A percentile compares a stretch with the other conserved stretches of the same genome.
Conservation (phyloP, 2,113 vertebrate species). For the Amphiprion percula region DNA sequence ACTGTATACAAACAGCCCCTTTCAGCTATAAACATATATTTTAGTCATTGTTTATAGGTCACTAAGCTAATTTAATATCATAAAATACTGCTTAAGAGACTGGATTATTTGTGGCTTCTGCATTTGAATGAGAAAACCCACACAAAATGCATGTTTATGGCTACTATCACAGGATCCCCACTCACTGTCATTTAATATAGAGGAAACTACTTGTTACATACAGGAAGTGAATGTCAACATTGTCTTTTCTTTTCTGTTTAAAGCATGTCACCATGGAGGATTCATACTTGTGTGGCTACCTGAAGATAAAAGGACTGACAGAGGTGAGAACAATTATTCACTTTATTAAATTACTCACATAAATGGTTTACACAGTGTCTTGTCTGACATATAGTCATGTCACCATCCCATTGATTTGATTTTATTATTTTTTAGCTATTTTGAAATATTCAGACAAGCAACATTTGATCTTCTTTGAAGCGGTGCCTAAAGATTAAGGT, state of each 20-base stretch:
- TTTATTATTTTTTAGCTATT: not conserved
- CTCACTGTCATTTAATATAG: not conserved
- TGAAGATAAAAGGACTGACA: slow-evolving; percentile 99
- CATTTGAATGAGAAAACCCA: not conserved
- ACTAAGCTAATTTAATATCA: not conserved
- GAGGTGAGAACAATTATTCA: slow-evolving; percentile 87
- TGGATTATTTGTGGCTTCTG: not conserved
- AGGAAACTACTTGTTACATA: not conserved
- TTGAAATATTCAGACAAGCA: not conserved
- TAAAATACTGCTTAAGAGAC: not conserved
- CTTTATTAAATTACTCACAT: slow-evolving; percentile 2
- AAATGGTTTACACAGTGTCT: slow-evolving; percentile 7
- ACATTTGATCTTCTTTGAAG: not conserved
- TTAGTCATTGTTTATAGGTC: not conserved
- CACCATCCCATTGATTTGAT: not conserved
- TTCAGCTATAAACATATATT: not conserved
- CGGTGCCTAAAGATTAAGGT: not conserved
- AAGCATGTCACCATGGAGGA: slow-evolving; percentile 99
- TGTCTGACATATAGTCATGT: not conserved
- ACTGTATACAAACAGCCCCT: not conserved
- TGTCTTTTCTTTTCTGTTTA: slow-evolving; percentile 29
- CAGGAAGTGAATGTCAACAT: not conserved
- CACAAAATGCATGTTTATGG: slow-evolving; percentile 1
- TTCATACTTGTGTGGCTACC: slow-evolving; percentile 97
- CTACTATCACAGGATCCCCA: not conserved